Base-by-base conservation (phyloP, 30 jellyfish, hydroid and myxozoan genomes). In the Cassiopea andromeda region DNA sequence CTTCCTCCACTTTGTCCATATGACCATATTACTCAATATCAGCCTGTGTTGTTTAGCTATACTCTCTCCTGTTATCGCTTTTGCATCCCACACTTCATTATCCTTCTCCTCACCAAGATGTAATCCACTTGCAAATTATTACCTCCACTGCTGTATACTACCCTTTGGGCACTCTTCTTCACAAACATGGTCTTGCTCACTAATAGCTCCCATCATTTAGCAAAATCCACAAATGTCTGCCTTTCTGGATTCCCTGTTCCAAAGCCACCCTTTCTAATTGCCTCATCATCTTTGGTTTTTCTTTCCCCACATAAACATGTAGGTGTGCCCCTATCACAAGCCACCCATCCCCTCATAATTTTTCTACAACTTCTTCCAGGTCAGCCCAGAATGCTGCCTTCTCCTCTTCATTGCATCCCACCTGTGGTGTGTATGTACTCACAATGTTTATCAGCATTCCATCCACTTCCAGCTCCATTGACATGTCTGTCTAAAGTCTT, bases 261-360 rank as follows among this genome's bases (percentile, higher is more conserved):
- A 66, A 66, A 54, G 64, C 75, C 75, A 66, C 15, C 27, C 75
- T 14, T 66, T 7, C 75, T 19, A 14, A 66, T 54, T 54, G 45
- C 75, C 43, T 16, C 75, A 3, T 66, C 75, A 19, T 66, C 75
- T 16, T 19, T 19, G 8, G 45, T 66, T 3, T 66, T 66, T 19
- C 75, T 66, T 66, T 19, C 45, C 75, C 75, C 75, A 66, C 64
- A 54, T 54, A 10, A 54, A 10, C 64, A 54, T 54, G 64, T 54
- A 54, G 64, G 64, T 66, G 38, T 66, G 14, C 75, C 45, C 75
- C 43, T 66, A 66, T 66, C 75, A 66, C 75, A 16, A 66, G 75
- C 75, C 75, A 2, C 45, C 0, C 75, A 14, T 19, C 75, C 45
- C 75, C 45, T 14, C 19, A 15, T 6, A 66, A 2, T 66, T 19